These are phyloP conservation scores for Jordanella pulchra DNA, from an alignment of 2,797 vertebrate species.

Conservation along the genomic window DNA sequence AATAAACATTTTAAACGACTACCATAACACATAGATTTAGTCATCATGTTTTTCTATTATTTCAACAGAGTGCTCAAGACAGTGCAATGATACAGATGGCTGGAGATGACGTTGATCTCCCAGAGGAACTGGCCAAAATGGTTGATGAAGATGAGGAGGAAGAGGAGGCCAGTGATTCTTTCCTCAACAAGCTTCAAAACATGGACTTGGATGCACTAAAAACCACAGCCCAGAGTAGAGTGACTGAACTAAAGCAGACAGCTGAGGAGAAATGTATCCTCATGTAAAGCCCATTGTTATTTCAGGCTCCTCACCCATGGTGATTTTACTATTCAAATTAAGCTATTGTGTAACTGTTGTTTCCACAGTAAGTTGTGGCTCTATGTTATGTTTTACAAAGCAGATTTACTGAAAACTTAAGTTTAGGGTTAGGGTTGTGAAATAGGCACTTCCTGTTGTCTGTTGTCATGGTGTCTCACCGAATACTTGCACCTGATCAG, in stretches of 20 bases:
- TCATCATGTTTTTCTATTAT: neutral
- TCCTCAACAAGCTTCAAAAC: constrained; percentile 73
- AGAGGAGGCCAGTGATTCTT: constrained; percentile 62
- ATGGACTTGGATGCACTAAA: constrained; percentile 72
- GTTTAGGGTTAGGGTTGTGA: too few species aligned
- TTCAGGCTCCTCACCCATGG: neutral
- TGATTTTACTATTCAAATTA: neutral
- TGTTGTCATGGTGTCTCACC: too few species aligned
- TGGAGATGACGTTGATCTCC: constrained; percentile 73
- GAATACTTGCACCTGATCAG: too few species aligned
- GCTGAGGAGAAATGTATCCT: constrained; percentile 71
- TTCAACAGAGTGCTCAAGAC: constrained; percentile 75
- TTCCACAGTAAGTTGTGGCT: neutral
- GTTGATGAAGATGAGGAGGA: constrained; percentile 78
- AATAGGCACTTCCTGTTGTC: too few species aligned
- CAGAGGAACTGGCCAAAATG: constrained; percentile 77
- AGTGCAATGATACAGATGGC: constrained; percentile 74
- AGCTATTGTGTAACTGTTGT: too few species aligned
- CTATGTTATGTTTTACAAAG: too few species aligned
- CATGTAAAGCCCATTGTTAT: constrained; percentile 56
- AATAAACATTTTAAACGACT: neutral
- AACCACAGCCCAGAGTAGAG: constrained; percentile 63
- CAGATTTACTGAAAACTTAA: too few species aligned
- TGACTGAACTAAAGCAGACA: constrained; percentile 66
- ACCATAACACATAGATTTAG: neutral